These are phyloP conservation scores for Drosophila punjabiensis DNA, from an alignment of 1,140 invertebrate species.

Conservation along the genomic window DNA sequence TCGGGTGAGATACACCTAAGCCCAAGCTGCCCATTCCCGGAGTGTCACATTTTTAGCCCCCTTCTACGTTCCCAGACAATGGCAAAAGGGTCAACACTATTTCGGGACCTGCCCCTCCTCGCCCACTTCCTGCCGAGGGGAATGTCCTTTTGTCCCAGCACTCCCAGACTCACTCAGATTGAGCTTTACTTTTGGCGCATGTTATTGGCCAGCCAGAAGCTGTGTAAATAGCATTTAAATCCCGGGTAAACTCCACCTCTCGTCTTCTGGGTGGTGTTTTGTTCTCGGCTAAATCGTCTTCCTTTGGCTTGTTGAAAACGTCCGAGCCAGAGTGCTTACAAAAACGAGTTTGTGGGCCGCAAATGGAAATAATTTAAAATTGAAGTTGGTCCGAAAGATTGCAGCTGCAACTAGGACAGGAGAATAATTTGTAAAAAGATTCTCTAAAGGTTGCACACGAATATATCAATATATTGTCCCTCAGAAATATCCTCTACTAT, in stretches of 20 bases:
- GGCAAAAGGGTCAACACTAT: conserved; percentile 79
- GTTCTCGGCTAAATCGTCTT: neutral
- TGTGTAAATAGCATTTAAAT: conserved; percentile 81
- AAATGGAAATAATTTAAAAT: conserved; percentile 20
- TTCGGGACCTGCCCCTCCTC: conserved; percentile 44
- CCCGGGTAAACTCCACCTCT: conserved; percentile 54
- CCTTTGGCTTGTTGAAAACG: conserved; percentile 20
- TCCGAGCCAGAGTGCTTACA: neutral
- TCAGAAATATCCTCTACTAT: conserved; percentile 5
- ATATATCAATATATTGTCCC: neutral
- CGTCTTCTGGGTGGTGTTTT: conserved; percentile 17
- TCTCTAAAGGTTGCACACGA: neutral
- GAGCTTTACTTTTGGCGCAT: conserved; percentile 41
- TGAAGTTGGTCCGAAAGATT: conserved; percentile 18
- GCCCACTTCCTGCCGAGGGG: conserved; percentile 1
- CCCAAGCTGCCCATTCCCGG: conserved; percentile 44
- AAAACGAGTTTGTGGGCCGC: conserved; percentile 12
- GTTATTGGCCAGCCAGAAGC: conserved; percentile 72
- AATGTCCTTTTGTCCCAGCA: conserved; percentile 3
- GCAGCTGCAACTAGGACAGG: neutral
- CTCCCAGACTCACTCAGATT: conserved; percentile 34
- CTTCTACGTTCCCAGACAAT: conserved; percentile 77
- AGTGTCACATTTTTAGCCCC: conserved; percentile 76
- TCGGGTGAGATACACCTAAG: conserved; percentile 11
- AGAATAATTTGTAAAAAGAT: conserved; percentile 28